A percentile compares a stretch with the other conserved stretches of the same genome.
Evolutionary conservation across 2,113 vertebrate genomes (phyloP).

Genomic region (Elanus axillaris): DNA sequence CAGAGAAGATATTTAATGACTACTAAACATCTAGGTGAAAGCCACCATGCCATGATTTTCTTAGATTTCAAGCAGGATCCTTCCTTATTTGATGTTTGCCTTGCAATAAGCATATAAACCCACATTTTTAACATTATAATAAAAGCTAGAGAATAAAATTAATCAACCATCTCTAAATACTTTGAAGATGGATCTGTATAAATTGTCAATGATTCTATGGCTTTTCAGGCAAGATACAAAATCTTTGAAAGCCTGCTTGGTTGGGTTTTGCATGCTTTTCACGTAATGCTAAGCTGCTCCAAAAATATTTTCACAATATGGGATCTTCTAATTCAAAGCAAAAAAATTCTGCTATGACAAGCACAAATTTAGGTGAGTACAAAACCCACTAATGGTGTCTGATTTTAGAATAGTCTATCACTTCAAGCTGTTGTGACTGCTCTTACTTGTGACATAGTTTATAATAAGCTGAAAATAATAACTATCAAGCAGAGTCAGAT

Average conservation of each 20-base stretch:
- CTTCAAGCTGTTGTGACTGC: not conserved
- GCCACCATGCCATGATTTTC: not conserved
- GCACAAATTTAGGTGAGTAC: not conserved
- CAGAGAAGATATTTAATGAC: not conserved
- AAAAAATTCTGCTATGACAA: not conserved
- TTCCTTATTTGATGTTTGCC: not conserved
- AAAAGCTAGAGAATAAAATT: not conserved
- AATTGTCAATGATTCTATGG: not conserved
- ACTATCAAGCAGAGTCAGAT: not conserved
- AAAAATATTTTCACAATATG: not conserved
- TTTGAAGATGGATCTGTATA: not conserved
- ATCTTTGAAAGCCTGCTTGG: not conserved
- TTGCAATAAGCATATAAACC: not conserved
- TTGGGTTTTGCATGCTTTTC: not conserved
- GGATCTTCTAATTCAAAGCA: not conserved
- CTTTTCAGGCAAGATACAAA: not conserved
- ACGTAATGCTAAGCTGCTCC: not conserved
- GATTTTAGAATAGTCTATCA: not conserved
- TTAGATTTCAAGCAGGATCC: not conserved
- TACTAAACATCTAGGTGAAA: not conserved
- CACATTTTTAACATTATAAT: not conserved
- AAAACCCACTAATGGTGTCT: not conserved
- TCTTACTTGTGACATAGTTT: not conserved
- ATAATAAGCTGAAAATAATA: constrained; percentile 14
- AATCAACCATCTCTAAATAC: not conserved